Conservation (phyloP, 2,888 invertebrate species). For the Drosophila pegasa region DNA sequence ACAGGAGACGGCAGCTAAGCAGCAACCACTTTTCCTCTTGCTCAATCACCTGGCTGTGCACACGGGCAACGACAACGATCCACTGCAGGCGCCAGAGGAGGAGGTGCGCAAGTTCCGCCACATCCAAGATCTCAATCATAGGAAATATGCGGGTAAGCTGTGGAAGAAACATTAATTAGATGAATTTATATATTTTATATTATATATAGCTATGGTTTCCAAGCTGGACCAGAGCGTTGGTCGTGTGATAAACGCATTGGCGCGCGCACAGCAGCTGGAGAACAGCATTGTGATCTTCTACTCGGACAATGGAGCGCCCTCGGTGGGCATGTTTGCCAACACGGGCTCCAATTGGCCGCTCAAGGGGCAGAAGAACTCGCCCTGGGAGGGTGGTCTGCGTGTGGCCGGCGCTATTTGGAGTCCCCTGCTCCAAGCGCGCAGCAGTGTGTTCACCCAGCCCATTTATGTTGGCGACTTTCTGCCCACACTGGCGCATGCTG, state of each 20-base stretch:
- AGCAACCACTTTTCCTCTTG: conserved; percentile 90
- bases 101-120: conserved; percentile 89
- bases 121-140: conserved; percentile 88
- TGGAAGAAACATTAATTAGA: too few relatives aligned
- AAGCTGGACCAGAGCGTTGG: conserved; percentile 94
- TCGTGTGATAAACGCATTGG: conserved; percentile 89
- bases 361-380: conserved; percentile 91
- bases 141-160: conserved; percentile 89
- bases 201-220: conserved; percentile 94
- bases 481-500: conserved; percentile 88
- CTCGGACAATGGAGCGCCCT: conserved; percentile 95
- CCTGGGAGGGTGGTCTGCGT: conserved; percentile 94
- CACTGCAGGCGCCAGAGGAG: conserved; percentile 90
- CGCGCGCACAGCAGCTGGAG: conserved; percentile 88
- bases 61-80: conserved; percentile 89
- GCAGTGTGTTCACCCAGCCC: conserved; percentile 87
- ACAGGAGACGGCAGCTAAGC: conserved; percentile 51
- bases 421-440: conserved; percentile 86
- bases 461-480: conserved; percentile 94
- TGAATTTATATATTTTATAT: too few relatives aligned
- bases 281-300: conserved; percentile 94
- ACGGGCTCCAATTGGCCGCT: conserved; percentile 92
- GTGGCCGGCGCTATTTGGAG: conserved; percentile 92
- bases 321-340: conserved; percentile 89
- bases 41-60: conserved; percentile 93